phyloP scores from a whole-genome alignment of 1,140 invertebrate species.

The Ceratina australensis region DNA sequence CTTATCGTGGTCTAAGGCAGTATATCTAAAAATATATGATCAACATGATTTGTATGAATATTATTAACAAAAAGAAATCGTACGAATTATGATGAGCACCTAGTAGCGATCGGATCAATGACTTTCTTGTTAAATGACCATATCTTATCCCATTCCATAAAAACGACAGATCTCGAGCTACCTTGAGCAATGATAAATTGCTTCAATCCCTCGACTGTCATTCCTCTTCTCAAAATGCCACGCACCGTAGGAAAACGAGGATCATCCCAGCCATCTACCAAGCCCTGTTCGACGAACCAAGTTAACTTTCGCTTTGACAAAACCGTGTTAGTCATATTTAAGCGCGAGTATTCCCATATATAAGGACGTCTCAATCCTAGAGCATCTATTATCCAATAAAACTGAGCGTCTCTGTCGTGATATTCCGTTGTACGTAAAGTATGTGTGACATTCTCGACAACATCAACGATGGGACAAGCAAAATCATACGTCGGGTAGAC shows the following conservation, averaged over 20 bases:
- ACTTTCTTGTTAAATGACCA: constrained; percentile 99
- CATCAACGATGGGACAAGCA: constrained; percentile 99
- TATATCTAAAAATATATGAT: constrained; percentile 85
- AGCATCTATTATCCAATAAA: constrained; percentile 97
- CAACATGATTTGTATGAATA: constrained; percentile 2
- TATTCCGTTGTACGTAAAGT: constrained; percentile 99
- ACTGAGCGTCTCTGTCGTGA: constrained; percentile 98
- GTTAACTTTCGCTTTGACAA: constrained; percentile 98
- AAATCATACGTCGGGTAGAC: constrained; percentile 99
- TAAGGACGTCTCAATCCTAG: constrained; percentile 92
- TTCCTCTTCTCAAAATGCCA: constrained; percentile 95
- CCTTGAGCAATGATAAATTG: constrained; percentile 99
- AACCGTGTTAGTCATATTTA: constrained; percentile 99
- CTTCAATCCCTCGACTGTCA: constrained; percentile 98
- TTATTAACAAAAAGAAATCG: constrained; percentile 15
- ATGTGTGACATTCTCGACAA: constrained; percentile 98
- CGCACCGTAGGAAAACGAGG: constrained; percentile 99
- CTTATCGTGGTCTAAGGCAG: constrained; percentile 87
- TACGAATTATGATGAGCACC: constrained; percentile 53
- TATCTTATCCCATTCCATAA: constrained; percentile 99
- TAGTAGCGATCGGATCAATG: constrained; percentile 73
- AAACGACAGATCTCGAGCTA: constrained; percentile 97
- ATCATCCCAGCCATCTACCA: constrained; percentile 99
- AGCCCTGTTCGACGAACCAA: constrained; percentile 96
- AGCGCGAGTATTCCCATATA: constrained; percentile 95